Evolutionary conservation across 2,113 vertebrate genomes (phyloP).

Genomic region (Struthio camelus): DNA sequence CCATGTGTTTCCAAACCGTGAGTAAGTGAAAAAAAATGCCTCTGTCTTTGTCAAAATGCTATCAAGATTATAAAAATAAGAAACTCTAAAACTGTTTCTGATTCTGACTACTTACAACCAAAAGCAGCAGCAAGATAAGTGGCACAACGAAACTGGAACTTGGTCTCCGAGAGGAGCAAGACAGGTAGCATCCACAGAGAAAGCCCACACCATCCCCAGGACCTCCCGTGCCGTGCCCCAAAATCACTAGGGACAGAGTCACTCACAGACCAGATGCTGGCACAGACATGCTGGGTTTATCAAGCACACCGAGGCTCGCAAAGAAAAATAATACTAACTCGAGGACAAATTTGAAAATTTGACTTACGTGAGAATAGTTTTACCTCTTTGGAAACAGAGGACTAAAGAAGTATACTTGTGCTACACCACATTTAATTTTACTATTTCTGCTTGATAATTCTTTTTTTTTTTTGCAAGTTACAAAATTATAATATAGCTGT

Average conservation of each 20-base stretch:
- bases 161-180: background rate
- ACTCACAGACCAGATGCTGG: background rate
- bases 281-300: background rate
- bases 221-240: background rate
- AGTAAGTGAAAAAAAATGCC: background rate
- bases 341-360: background rate
- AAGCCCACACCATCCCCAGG: background rate
- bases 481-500: background rate
- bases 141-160: rapidly evolving
- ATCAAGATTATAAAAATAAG: background rate
- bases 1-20: background rate
- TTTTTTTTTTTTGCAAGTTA: background rate
- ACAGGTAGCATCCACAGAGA: background rate
- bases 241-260: background rate
- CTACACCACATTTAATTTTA: background rate
- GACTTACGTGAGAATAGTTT: background rate
- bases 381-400: background rate
- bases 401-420: background rate
- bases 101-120: background rate
- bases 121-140: background rate
- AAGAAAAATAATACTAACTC: background rate
- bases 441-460: background rate
- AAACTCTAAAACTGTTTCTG: background rate
- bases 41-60: background rate
- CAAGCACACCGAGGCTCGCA: background rate